Conservation (phyloP, 2,797 vertebrate genomes). For the Alosa sapidissima region DNA sequence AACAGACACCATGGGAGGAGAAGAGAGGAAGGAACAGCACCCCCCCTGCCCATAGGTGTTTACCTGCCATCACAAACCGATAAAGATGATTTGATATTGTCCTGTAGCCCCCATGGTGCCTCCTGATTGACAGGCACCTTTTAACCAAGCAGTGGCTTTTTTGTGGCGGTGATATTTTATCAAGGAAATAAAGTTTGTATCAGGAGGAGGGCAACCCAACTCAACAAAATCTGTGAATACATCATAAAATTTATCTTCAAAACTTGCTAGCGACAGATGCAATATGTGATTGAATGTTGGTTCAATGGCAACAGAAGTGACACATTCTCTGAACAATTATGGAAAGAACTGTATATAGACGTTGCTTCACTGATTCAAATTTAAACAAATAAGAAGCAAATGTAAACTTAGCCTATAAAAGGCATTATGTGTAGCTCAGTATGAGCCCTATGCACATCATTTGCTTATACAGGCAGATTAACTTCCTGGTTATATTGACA, state of each 20-base stretch:
- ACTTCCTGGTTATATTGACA: too few relatives aligned
- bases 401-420: too few relatives aligned
- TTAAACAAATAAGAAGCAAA: too few relatives aligned
- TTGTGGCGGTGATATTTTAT: not conserved
- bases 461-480: too few relatives aligned
- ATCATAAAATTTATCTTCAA: not conserved
- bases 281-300: not conserved
- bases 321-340: not conserved
- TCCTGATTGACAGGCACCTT: not conserved
- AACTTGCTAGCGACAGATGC: not conserved
- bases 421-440: too few relatives aligned
- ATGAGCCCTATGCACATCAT: too few relatives aligned
- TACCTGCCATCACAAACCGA: not conserved
- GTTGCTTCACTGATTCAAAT: not conserved
- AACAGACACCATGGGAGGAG: not conserved
- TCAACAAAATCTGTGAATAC: too few relatives aligned
- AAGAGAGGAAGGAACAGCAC: not conserved
- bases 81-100: constrained; percentile 17
- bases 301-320: not conserved
- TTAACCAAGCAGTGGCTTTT: not conserved
- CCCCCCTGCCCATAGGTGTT: not conserved
- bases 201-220: not conserved
- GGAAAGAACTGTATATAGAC: not conserved
- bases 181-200: not conserved
- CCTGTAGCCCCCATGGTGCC: not conserved